A percentile compares a stretch with the other conserved stretches of the same genome.
Evolutionary conservation across 2,797 vertebrate species (phyloP).

Genomic region (Hippocampus kuda): DNA sequence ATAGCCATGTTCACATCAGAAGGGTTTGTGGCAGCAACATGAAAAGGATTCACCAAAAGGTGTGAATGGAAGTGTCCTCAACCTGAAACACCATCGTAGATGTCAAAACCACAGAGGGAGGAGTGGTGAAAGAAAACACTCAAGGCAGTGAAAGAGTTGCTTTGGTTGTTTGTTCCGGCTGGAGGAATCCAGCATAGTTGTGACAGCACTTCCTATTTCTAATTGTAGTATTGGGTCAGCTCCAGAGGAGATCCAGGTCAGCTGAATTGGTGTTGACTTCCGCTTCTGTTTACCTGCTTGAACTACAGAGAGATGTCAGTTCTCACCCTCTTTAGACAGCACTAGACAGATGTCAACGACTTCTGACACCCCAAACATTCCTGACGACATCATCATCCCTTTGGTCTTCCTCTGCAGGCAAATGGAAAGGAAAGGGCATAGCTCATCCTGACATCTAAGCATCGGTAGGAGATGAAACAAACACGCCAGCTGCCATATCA

Average conservation of each 20-base stretch:
- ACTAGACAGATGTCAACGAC: neutral
- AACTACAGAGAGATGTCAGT: neutral
- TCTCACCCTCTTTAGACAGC: neutral
- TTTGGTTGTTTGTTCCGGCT: neutral
- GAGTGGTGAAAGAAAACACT: slow-evolving; percentile 5
- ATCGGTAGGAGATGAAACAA: neutral
- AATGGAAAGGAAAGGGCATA: neutral
- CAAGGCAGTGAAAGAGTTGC: neutral
- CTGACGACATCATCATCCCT: neutral
- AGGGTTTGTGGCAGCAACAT: neutral
- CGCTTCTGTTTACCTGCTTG: neutral
- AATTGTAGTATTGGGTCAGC: neutral
- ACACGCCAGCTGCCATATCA: neutral
- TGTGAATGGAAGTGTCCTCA: neutral
- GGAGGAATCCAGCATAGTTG: neutral
- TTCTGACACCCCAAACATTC: slow-evolving; percentile 1
- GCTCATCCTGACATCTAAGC: neutral
- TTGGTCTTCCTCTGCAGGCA: neutral
- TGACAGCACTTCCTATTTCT: neutral
- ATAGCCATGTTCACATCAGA: neutral
- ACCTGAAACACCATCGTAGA: neutral
- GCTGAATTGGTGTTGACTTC: neutral
- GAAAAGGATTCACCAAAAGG: neutral
- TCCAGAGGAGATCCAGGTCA: neutral
- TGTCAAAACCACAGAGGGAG: neutral